Evolutionary conservation across 2,888 invertebrate genomes (phyloP), one percentile per base, ranked within the genome.

Genomic region (Lasius platythorax): DNA sequence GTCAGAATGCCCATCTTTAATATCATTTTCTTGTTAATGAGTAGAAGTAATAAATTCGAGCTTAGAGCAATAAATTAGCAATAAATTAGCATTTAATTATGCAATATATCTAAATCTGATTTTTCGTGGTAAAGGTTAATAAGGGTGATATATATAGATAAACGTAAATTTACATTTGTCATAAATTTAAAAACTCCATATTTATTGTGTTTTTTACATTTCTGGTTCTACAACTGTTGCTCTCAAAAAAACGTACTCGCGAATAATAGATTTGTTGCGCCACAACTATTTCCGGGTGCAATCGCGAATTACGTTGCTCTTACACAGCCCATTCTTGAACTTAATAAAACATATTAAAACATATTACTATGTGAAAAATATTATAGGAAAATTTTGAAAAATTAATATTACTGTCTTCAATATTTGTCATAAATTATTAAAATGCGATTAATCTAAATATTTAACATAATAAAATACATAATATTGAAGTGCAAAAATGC

Each of bases 271-370:
- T 56, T 40, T 12, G 30, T 43, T 23, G 18, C 15, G 8, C 1
- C 28, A 3, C 37, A 37, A 15, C 9, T 9, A 46, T 74, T 74
- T 61, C 28, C 30, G 30, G 56, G 1, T 50, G 18, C 23, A 15
- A 64, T 46, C 15, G 8, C 23, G 33, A 64, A 50, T 75, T 64
- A 37, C 23, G 15, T 3, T 40, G 15, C 28, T 43, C 43, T 9
- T 64, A 33, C 15, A 11, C 33, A 37, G 64, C 28, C 8, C 37
- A 50, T 15, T 53, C 3, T 46, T 28, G 53, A 53, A 53, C 8
- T 66, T 50, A 67, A 67, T 53, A 56, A 68, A 78, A 78, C 30
- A 30, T 46, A 64, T 50, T 75, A 76, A 76, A 53, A 50, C 18
- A 28, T 23, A 43, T 61, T 63, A 46, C 2, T 46, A 18, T 18